These are phyloP conservation scores for Rhimphoctona megacephalus DNA, from an alignment of 2,888 invertebrate species.

Conservation along the genomic window DNA sequence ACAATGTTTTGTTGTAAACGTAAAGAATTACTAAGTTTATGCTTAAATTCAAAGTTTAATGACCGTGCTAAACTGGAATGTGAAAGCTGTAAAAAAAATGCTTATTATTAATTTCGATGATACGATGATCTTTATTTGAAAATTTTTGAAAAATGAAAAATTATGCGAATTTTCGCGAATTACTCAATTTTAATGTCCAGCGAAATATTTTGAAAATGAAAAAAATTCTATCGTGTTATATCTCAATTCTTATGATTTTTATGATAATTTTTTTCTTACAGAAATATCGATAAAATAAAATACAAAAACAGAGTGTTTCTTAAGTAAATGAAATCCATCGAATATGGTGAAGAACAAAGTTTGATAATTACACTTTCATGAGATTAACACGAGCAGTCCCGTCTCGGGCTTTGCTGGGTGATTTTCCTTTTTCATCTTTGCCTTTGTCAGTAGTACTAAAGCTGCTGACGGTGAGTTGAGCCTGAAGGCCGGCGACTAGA, in stretches of 20 bases:
- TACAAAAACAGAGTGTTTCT: background rate
- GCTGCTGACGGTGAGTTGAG: conserved; percentile 90
- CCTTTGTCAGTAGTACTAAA: conserved; percentile 83
- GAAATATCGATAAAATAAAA: too few relatives aligned
- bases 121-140: too few relatives aligned
- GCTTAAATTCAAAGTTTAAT: too few relatives aligned
- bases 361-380: conserved; percentile 88
- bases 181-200: background rate
- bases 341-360: background rate
- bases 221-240: background rate
- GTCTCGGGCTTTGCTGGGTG: conserved; percentile 87
- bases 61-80: too few relatives aligned
- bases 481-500: conserved; percentile 94
- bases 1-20: background rate
- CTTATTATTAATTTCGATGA: too few relatives aligned
- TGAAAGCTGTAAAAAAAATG: too few relatives aligned
- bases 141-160: background rate
- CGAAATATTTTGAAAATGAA: background rate
- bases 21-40: too few relatives aligned
- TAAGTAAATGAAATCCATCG: background rate
- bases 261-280: background rate
- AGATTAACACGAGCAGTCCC: conserved; percentile 88
- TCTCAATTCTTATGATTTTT: background rate
- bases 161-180: too few relatives aligned
- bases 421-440: conserved; percentile 87